A percentile compares a stretch with the other conserved stretches of the same genome.
These are phyloP conservation scores for Acrocephalus scirpaceus DNA, from an alignment of 2,797 vertebrate species.

Conservation along the genomic window DNA sequence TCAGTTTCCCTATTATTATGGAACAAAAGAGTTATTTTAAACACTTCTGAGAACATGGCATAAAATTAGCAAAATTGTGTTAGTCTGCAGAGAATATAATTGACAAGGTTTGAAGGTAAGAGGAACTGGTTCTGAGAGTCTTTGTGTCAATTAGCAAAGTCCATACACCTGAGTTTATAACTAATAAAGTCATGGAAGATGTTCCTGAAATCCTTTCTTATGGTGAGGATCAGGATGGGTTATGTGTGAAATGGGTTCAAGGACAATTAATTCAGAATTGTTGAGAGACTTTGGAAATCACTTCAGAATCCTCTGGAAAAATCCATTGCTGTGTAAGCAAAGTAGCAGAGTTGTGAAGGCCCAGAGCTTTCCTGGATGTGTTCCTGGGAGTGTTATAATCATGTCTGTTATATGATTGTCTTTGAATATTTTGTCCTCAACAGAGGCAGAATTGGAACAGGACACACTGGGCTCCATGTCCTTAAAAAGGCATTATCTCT, in stretches of 20 bases:
- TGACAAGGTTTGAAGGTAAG: not conserved
- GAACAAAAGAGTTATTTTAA: conserved; percentile 62
- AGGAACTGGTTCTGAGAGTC: not conserved
- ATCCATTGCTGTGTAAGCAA: not conserved
- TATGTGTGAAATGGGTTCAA: not conserved
- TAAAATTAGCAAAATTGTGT: conserved; percentile 42
- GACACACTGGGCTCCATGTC: not conserved
- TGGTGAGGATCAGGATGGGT: not conserved
- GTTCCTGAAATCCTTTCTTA: not conserved
- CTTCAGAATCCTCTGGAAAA: not conserved
- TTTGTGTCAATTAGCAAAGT: not conserved
- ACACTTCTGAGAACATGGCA: conserved; percentile 35
- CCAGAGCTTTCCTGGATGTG: not conserved
- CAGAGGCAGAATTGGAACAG: not conserved
- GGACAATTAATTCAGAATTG: not conserved
- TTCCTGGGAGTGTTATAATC: not conserved
- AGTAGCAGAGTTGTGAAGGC: not conserved
- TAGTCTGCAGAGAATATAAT: not conserved
- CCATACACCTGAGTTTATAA: not conserved
- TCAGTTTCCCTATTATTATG: conserved; percentile 40
- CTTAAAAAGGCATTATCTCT: not conserved
- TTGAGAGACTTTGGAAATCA: not conserved
- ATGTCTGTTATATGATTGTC: not conserved
- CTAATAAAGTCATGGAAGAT: not conserved
- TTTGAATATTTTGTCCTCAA: not conserved